Evolutionary conservation across 2,797 vertebrate genomes (phyloP).

Genomic region (Atherinosoma microstoma): DNA sequence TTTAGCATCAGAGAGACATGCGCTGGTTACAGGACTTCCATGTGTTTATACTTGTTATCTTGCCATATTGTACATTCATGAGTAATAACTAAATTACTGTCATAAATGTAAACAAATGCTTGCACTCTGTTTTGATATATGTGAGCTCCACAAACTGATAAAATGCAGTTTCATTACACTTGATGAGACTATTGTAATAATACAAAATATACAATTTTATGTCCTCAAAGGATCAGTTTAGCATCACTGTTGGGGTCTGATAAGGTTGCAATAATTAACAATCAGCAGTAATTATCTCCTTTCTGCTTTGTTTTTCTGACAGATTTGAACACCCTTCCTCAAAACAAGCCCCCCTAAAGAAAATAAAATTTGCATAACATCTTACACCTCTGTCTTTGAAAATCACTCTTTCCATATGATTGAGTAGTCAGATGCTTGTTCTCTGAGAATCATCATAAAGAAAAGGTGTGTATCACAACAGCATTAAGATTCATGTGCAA

Average conservation of each 20-base stretch:
- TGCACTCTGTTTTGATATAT: background rate
- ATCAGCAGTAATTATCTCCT: slow-evolving; percentile 60
- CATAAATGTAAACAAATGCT: background rate
- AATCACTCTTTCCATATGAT: slow-evolving; percentile 12
- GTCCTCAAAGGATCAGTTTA: slow-evolving; percentile 8
- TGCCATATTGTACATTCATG: slow-evolving; percentile 1
- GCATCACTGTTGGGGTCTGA: slow-evolving; percentile 33
- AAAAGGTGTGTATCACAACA: background rate
- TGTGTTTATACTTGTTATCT: background rate
- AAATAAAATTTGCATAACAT: slow-evolving; percentile 19
- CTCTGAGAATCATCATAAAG: background rate
- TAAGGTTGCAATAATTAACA: slow-evolving; percentile 54
- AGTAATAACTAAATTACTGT: background rate
- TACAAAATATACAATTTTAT: background rate
- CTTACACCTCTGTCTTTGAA: slow-evolving; percentile 16
- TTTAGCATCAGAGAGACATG: background rate
- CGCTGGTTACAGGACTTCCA: background rate
- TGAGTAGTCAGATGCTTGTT: background rate
- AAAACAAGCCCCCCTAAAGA: background rate
- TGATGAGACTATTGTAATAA: background rate
- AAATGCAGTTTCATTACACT: background rate
- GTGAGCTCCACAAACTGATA: background rate
- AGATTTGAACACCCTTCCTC: slow-evolving; percentile 12
- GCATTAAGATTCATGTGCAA: slow-evolving; percentile 1
- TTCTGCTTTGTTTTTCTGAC: slow-evolving; percentile 32